Evolutionary conservation across 37 sponge, comb jelly and placozoan species (phyloP).

Genomic region (Axinella damicornis): DNA sequence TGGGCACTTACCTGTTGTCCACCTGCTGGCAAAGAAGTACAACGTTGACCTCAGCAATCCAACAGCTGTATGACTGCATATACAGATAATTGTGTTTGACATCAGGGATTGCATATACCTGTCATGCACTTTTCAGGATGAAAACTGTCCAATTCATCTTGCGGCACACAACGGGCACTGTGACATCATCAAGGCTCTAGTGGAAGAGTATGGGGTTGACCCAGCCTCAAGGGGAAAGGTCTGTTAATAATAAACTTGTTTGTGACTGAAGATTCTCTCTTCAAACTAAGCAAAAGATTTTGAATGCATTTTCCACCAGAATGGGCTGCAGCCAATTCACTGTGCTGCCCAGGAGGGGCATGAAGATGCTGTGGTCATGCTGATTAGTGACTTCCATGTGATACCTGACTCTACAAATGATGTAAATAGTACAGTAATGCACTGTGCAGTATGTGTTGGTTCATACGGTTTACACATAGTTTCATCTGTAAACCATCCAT

Average conservation of each 20-base stretch:
- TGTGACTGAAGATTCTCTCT: too few relatives aligned
- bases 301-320: too few relatives aligned
- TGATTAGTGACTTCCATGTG: conserved; percentile 16
- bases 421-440: too few relatives aligned
- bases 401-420: conserved; percentile 7
- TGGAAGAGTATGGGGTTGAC: conserved; percentile 27
- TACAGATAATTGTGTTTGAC: not conserved
- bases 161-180: conserved; percentile 32
- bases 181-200: conserved; percentile 17
- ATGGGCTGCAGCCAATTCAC: conserved; percentile 44
- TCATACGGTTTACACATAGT: too few relatives aligned
- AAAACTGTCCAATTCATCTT: conserved; percentile 10
- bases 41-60: conserved; percentile 2
- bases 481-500: not conserved
- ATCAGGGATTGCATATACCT: not conserved
- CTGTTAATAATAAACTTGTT: too few relatives aligned
- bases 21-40: conserved; percentile 23
- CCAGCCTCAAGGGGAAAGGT: conserved; percentile 23
- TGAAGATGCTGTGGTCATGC: conserved; percentile 13
- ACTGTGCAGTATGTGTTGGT: too few relatives aligned
- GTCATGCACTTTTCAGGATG: not conserved
- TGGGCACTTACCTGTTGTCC: conserved; percentile 13
- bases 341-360: conserved; percentile 49
- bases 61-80: conserved; percentile 9
- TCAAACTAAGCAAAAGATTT: too few relatives aligned